Evolutionary conservation across 2,888 invertebrate genomes (phyloP).

Genomic region (Melipona bicolor): DNA sequence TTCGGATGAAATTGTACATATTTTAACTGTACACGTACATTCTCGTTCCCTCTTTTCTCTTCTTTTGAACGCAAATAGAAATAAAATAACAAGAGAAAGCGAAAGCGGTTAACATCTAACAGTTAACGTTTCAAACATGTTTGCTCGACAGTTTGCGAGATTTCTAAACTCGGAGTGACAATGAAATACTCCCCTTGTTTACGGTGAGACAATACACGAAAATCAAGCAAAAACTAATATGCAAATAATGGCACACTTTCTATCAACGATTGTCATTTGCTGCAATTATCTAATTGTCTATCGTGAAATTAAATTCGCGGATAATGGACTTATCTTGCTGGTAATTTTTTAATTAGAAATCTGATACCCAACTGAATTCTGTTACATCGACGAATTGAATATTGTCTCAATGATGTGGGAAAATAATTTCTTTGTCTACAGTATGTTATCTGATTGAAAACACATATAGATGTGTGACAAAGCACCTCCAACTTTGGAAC

Average conservation of each 20-base stretch:
- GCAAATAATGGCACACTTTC: slow-evolving; percentile 46
- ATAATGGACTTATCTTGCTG: background rate
- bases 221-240: slow-evolving; percentile 6
- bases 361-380: background rate
- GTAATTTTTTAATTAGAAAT: background rate
- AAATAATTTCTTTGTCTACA: background rate
- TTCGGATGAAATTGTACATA: slow-evolving; percentile 11
- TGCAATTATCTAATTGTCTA: slow-evolving; percentile 12
- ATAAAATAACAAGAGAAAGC: slow-evolving; percentile 23
- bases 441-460: background rate
- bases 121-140: slow-evolving; percentile 9
- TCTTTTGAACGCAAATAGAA: background rate
- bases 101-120: background rate
- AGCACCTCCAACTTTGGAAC: background rate
- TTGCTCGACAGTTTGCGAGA: slow-evolving; percentile 14
- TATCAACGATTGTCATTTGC: slow-evolving; percentile 28
- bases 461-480: background rate
- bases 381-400: background rate
- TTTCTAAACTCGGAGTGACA: slow-evolving; percentile 13
- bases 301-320: background rate
- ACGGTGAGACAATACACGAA: background rate
- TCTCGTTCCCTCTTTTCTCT: background rate
- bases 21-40: background rate
- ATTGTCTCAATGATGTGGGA: slow-evolving; percentile 18
- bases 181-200: background rate